phyloP scores from a whole-genome alignment of 2,797 vertebrate genomes.

The Sardinella longiceps region DNA sequence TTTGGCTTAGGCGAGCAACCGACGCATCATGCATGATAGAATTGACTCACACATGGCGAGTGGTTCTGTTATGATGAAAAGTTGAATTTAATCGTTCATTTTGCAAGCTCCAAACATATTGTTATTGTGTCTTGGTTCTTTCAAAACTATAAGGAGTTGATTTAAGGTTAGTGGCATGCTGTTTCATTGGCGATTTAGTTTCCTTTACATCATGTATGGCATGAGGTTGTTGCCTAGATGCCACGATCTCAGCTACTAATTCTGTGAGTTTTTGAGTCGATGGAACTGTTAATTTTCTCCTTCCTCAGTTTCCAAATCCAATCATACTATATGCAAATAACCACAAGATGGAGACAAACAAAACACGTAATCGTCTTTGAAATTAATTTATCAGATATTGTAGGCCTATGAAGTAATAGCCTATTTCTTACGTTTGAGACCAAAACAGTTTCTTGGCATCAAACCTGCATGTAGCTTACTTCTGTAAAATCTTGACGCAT shows the following conservation, averaged over 20 bases:
- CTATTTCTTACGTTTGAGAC: not conserved
- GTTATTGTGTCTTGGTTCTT: not conserved
- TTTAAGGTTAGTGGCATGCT: not conserved
- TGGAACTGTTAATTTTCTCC: not conserved
- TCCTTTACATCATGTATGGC: not conserved
- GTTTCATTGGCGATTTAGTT: not conserved
- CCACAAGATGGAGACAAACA: constrained; percentile 55
- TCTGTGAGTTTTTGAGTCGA: not conserved
- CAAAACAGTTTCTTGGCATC: not conserved
- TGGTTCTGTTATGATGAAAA: not conserved
- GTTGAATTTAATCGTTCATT: not conserved
- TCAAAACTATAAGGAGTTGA: not conserved
- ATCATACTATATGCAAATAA: constrained; percentile 26
- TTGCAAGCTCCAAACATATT: not conserved
- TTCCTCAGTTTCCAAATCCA: not conserved
- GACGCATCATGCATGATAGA: not conserved
- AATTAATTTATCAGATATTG: not conserved
- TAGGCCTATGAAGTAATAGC: not conserved
- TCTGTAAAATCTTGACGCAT: not conserved
- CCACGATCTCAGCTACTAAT: not conserved
- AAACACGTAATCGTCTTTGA: not conserved
- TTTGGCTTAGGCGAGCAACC: not conserved
- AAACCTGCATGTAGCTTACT: not conserved
- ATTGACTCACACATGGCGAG: not conserved
- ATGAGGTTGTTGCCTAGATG: not conserved